A percentile compares a stretch with the other conserved stretches of the same genome.
Conservation (phyloP, 2,113 vertebrate species). For the Dolichallabes microphthalmus region DNA sequence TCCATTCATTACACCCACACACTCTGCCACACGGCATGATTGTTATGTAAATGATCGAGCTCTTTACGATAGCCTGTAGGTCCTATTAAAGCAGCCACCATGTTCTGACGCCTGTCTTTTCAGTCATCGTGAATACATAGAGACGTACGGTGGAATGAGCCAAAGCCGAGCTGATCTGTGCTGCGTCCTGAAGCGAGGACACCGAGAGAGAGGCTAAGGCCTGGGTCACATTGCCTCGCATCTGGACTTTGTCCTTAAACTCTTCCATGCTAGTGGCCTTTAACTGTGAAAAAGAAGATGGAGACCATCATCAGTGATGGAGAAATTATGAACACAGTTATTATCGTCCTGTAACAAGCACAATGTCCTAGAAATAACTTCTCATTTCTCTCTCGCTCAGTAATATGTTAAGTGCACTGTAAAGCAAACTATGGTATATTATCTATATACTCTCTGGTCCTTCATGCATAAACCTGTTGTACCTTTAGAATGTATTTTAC, state of each 20-base stretch:
- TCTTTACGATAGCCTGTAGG: conserved; percentile 11
- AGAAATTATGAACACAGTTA: background rate
- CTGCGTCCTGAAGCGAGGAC: conserved; percentile 67
- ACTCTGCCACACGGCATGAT: background rate
- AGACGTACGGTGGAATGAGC: conserved; percentile 67
- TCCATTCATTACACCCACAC: background rate
- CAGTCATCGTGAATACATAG: conserved; percentile 10
- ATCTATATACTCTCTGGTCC: background rate
- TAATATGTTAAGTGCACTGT: background rate
- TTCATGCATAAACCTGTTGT: background rate
- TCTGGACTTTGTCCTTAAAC: conserved; percentile 58
- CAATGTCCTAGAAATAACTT: background rate
- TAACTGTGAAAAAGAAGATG: conserved; percentile 57
- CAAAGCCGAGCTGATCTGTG: conserved; percentile 73
- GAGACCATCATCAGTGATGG: background rate
- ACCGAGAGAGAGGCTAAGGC: conserved; percentile 68
- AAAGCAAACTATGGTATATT: background rate
- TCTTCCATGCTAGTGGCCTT: conserved; percentile 48
- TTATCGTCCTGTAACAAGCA: background rate
- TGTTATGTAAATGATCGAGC: background rate
- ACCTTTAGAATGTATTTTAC: background rate
- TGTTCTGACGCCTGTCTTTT: background rate
- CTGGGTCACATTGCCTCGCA: conserved; percentile 65
- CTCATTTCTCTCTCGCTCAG: background rate
- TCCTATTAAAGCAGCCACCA: background rate